Evolutionary conservation across 2,888 invertebrate species (phyloP), one percentile per base, ranked within the genome.

Genomic region (Dendrolimus pini): DNA sequence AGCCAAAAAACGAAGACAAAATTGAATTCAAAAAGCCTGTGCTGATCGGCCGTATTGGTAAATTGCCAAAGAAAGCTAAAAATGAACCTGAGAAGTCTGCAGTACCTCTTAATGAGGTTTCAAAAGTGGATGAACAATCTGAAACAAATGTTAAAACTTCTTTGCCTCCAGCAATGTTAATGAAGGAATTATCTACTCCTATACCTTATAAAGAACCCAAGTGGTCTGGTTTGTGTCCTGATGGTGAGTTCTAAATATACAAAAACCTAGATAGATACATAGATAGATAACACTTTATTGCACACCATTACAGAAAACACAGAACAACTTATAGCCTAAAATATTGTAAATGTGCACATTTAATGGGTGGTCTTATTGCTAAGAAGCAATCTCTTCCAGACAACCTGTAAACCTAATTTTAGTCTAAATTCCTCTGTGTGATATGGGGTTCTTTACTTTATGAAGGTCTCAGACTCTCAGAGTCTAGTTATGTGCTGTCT

Each of bases 121-220:
- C 68, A 62, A 64, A 60, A 13, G 61, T 61, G 1, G 70, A 69
- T 13, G 63, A 62, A 53, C 57, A 63, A 14, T 58, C 66, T 8
- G 75, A 78, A 58, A 62, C 72, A 0, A 65, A 64, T 1, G 60
- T 71, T 0, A 80, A 78, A 57, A 78, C 63, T 64, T 68, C 71
- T 0, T 59, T 81, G 6, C 78, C 84, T 12, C 80, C 86, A 1
- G 78, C 81, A 0, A 74, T 79, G n/a, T 62, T 82, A 1, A 41
- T 80, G 8, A 87, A 83, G 57, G 87, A 82, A 79, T 74, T 78
- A 53, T 79, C 81, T 7, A 75, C 85, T 7, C 85, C 92, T 1
- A 84, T 94, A 63, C 93, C 94, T 0, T 96, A 96, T 71, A 93
- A 92, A 72, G 96, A 96, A 76, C 98, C 98, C 0, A 82, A 91